Evolutionary conservation across 1,140 invertebrate species (phyloP), one percentile per base, ranked within the genome.

Genomic region (Chironomus tepperi): DNA sequence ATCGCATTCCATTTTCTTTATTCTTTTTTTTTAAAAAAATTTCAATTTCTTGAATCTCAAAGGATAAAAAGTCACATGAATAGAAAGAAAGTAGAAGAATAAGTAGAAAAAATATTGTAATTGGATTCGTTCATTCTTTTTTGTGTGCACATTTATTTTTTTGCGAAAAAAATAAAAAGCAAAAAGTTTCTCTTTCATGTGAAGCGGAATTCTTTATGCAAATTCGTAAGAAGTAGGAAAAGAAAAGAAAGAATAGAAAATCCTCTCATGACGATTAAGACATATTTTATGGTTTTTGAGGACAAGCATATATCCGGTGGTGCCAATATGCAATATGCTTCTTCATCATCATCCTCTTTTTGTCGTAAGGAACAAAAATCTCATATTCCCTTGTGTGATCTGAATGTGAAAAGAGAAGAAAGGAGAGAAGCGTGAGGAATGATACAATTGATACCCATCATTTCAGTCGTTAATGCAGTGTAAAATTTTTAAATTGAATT

Each of bases 271-370:
- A 70, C 16, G 65, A 70, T 19, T 70, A 70, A 70, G 65, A 70
- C 65, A 70, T 21, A 70, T 70, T 70, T 70, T 70, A 70, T 70
- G 65, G 65, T 70, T 70, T 70, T 70, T 70, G 65, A 70, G 65
- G 65, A 70, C 65, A 18, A 70, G 3, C 65, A 70, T 21, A 70
- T 21, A 70, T 70, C 65, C 65, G 65, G 65, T 70, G 16, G 9
- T 34, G 24, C 24, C 24, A 34, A 34, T 34, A 34, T 34, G 24
- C 24, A 34, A 34, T 34, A 34, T 34, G n/a, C 24, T 34, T 34
- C 24, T 34, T 34, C 24, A 34, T 34, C 24, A 34, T 34, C 24
- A 34, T 34, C 24, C 24, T 34, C 24, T 34, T 5, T 34, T 34
- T 34, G 47, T n/a, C n/a, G 47, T 57, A 57, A 57, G 47, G 47